Base-by-base conservation (phyloP, 2,888 invertebrate species). In the Trachelus iudaicus region DNA sequence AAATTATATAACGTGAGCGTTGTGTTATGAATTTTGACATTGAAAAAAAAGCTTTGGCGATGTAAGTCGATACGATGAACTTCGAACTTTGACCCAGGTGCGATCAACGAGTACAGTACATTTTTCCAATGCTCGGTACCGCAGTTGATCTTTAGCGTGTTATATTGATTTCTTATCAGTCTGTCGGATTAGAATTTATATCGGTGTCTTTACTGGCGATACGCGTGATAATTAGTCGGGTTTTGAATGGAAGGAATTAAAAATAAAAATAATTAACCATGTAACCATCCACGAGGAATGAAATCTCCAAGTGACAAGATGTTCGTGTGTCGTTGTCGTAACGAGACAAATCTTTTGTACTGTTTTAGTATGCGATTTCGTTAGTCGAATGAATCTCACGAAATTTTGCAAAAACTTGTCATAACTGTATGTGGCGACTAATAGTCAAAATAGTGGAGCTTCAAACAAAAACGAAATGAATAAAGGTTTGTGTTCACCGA, bases 401-500 rank as follows among this genome's bases (percentile, higher is more conserved):
- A 77, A 85, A 79, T 85, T 84, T 86, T 83, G 82, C 82, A 83
- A 86, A 56, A 56, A 78, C 79, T 84, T 87, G 83, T 83, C 85
- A 84, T 82, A 85, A 81, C 78, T 86, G 81, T 81, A 81, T 79
- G 81, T 80, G 80, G 83, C 82, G 82, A 83, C 74, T 82, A 78
- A 78, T 82, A 83, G 69, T 82, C 82, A 81, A 83, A 82, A 81
- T 84, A 83, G 79, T 81, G 79, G 79, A 84, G 84, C 87, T 87
- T 86, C 56, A 76, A 79, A 80, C 82, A 82, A 86, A 83, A 80
- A 56, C 56, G 56, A 76, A 78, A 78, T 75, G 81, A 85, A 85
- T 84, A 85, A 85, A 83, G 77, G 79, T 86, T 89, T 87, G 86
- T 84, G 87, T 88, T 89, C 86, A 86, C 81, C 79, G 40, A 69